Evolutionary conservation across 2,797 vertebrate species (phyloP).

Genomic region (Morus bassanus): DNA sequence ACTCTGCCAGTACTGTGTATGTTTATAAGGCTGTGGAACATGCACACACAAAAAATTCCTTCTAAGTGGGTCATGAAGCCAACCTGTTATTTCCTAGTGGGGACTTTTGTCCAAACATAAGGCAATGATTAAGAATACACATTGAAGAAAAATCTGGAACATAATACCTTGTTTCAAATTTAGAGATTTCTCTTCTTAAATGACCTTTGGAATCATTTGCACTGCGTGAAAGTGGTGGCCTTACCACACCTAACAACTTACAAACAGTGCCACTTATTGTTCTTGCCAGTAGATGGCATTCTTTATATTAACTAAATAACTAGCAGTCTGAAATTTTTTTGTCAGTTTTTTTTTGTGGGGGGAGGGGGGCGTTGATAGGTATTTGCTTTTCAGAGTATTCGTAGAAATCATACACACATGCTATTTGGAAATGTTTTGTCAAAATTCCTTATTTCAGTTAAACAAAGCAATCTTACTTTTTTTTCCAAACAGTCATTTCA

Average conservation of each 20-base stretch:
- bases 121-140: background rate
- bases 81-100: background rate
- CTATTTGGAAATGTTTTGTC: background rate
- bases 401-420: background rate
- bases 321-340: background rate
- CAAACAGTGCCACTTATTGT: background rate
- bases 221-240: background rate
- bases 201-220: background rate
- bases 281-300: conserved; percentile 60
- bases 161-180: background rate
- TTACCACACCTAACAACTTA: background rate
- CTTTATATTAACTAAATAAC: conserved; percentile 48
- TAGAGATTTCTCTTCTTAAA: background rate
- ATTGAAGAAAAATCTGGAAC: background rate
- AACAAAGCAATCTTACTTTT: background rate
- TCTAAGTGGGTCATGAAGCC: background rate
- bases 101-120: background rate
- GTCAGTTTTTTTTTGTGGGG: background rate
- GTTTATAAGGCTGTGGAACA: background rate
- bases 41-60: background rate
- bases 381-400: background rate
- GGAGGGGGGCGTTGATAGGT: background rate
- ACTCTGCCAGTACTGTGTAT: background rate
- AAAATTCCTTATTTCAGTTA: background rate
- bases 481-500: background rate